Base-by-base conservation (phyloP, 2,888 invertebrate species). In the Myopa tessellatipennis region DNA sequence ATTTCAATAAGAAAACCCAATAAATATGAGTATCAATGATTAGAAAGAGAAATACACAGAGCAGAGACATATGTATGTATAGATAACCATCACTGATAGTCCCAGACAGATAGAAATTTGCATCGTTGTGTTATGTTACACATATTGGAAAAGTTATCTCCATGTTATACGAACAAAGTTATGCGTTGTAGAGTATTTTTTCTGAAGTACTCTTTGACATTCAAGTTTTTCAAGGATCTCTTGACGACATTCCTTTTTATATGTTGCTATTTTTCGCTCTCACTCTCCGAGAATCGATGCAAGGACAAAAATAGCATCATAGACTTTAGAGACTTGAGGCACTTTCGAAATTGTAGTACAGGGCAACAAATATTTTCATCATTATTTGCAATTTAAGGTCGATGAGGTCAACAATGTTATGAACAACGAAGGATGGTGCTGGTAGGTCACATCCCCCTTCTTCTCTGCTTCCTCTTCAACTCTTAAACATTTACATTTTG, bases 121-220 rank as follows among this genome's bases (percentile, higher is more conserved):
- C 45, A 1, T 10, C 10, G 45, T 45, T 45, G 45, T 45, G 45
- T 45, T 45, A 6, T 45, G 45, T 45, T 6, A 45, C 45, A 45
- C 45, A 14, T 16, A n/a, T 55, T 55, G 55, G 55, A 14, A 55
- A 55, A 55, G 55, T 55, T 16, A 5, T 16, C 14, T n/a, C 16
- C 55, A 10, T 45, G 45, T 45, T 45, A 45, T 10, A 8, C 7
- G 45, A 45, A 5, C 55, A 55, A 55, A n/a, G 55, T 55, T n/a
- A n/a, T 55, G n/a, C 55, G 16, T 8, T 26, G 26, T 26, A 16
- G 14, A 55, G 55, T n/a, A 55, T 55, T 55, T n/a, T n/a, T n/a
- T 55, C 55, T 50, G 50, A 55, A 55, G 55, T 55, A n/a, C 55
- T n/a, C 55, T 55, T 55, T 55, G 55, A 55, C 55, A 55, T 55